phyloP scores from a whole-genome alignment of 2,113 vertebrate genomes.

The Sakesphorus luctuosus region DNA sequence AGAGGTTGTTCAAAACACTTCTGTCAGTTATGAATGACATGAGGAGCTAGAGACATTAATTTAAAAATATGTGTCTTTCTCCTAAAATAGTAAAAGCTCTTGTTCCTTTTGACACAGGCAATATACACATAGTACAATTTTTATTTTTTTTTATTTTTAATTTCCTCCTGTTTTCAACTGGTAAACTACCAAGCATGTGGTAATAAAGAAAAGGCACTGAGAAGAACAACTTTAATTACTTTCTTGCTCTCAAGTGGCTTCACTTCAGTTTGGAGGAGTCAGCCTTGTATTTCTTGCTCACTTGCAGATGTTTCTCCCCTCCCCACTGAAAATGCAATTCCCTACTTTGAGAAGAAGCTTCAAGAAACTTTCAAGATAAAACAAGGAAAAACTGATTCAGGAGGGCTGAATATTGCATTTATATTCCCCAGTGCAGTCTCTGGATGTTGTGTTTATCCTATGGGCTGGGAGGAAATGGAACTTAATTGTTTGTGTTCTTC shows the following conservation, averaged over 20 bases:
- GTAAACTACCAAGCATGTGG: neutral
- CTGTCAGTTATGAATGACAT: accelerated
- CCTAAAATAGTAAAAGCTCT: neutral
- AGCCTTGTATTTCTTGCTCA: neutral
- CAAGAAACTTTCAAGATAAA: neutral
- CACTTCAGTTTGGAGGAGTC: neutral
- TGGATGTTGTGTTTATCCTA: neutral
- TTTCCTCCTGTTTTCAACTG: neutral
- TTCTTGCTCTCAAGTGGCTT: neutral
- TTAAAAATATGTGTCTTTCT: neutral
- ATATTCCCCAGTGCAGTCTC: neutral
- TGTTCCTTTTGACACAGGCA: neutral
- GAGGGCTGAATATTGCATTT: neutral
- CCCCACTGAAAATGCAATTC: neutral
- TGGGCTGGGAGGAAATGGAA: neutral
- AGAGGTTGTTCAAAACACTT: neutral
- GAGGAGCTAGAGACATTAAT: neutral
- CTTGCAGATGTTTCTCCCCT: neutral
- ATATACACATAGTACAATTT: neutral
- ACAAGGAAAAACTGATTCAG: neutral
- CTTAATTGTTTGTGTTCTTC: neutral
- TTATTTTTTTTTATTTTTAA: neutral
- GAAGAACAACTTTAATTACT: neutral
- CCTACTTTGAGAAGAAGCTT: neutral
- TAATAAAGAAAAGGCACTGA: neutral